Evolutionary conservation across 2,113 vertebrate genomes (phyloP).

Genomic region (Erythrocercus mccallii): DNA sequence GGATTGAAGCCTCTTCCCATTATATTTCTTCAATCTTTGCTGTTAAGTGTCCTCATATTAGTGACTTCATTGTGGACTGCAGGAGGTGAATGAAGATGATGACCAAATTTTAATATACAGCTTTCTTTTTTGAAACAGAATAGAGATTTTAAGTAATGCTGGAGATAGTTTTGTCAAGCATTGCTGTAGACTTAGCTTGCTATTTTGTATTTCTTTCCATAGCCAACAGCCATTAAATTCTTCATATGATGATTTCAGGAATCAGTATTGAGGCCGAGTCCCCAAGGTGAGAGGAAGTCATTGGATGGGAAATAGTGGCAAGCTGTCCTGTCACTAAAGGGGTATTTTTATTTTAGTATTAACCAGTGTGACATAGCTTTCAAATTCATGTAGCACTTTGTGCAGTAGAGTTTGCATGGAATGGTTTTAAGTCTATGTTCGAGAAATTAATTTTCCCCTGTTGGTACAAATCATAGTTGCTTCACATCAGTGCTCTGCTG

Average conservation of each 20-base stretch:
- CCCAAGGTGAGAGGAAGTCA: neutral
- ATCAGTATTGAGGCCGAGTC: neutral
- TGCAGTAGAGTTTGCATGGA: neutral
- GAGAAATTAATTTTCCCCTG: neutral
- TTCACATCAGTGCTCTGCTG: neutral
- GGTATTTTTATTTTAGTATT: neutral
- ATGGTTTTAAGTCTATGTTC: neutral
- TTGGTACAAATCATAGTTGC: neutral
- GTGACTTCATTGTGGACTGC: neutral
- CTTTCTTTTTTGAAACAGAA: neutral
- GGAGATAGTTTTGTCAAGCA: neutral
- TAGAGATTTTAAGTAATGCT: neutral
- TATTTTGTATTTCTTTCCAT: neutral
- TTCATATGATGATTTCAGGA: neutral
- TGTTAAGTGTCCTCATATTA: neutral
- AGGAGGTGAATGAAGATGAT: neutral
- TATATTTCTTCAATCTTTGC: neutral
- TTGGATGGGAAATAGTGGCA: neutral
- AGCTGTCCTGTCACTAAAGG: neutral
- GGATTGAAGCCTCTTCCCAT: neutral
- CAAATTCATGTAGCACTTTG: neutral
- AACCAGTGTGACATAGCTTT: neutral
- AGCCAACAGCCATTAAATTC: neutral
- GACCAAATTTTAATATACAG: neutral
- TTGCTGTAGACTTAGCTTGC: neutral